Conservation (phyloP, 2,888 invertebrate species). For the Lithosia quadra region DNA sequence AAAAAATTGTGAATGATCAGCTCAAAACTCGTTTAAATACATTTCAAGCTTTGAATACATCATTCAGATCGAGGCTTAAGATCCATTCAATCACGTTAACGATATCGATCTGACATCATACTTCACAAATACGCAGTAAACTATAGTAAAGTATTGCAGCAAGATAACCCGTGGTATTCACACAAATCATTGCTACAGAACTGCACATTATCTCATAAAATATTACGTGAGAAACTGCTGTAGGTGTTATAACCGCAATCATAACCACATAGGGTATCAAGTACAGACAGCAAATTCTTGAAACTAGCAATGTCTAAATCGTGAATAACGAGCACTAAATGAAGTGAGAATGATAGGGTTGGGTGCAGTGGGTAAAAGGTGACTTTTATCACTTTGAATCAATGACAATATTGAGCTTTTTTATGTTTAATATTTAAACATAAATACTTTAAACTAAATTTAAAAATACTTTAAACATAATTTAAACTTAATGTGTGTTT, state of each 20-base stretch:
- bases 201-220: constrained; percentile 31
- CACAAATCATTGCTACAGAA: constrained; percentile 35
- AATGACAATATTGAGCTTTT: too few species aligned
- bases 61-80: background rate
- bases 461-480: too few species aligned
- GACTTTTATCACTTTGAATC: too few species aligned
- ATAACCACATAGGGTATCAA: constrained; percentile 35
- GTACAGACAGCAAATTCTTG: constrained; percentile 42
- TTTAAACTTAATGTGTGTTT: too few species aligned
- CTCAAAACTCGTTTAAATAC: too few species aligned
- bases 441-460: too few species aligned
- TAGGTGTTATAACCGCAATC: constrained; percentile 35
- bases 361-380: background rate
- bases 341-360: constrained; percentile 6
- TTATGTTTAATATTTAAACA: too few species aligned
- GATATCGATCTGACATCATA: background rate
- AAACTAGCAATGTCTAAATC: constrained; percentile 55
- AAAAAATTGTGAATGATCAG: too few species aligned
- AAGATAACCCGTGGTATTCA: constrained; percentile 11
- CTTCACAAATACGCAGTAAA: background rate
- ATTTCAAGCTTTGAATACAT: too few species aligned
- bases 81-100: background rate
- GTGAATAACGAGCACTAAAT: constrained; percentile 60
- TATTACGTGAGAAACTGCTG: constrained; percentile 38
- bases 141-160: constrained; percentile 11